Base-by-base conservation (phyloP, 1,140 invertebrate genomes). In the Lethocerus indicus region DNA sequence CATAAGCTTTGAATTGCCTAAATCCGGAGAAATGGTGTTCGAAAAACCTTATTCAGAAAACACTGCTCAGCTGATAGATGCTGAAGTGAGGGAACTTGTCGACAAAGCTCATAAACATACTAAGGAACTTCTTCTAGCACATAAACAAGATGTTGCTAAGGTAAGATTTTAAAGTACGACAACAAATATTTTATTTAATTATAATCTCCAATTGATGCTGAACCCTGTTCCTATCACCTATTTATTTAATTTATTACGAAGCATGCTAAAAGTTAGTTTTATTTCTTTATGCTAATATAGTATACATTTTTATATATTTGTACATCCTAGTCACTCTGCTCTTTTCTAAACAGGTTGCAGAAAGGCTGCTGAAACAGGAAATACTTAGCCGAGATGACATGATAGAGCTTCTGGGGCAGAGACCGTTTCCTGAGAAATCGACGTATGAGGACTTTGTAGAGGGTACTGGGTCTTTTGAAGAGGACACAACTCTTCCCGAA, bases 391-490 rank as follows among this genome's bases (percentile, higher is more conserved):
- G 96, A 52, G 89, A 97, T 26, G 95, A 98, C 60, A 97, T 99
- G 91, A 89, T 98, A 53, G 92, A 98, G 66, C 65, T 99, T 5
- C 69, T 99, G 2, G 96, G 96, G 4, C 70, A 78, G 37, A 70
- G 96, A 57, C 96, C 96, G 0, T 99, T 99, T 77, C 81, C 83
- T 24, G 96, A 99, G 68, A 98, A 98, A 69, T 94, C 93, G 14
- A 98, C 95, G 4, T 99, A 99, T 63, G 96, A 99, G 70, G 87
- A 99, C 62, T 98, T 99, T 68, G 95, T 99, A 1, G 93, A 93
- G 69, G 95, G 94, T 1, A 99, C 96, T 13, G 95, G 95, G 16
- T 95, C 91, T 0, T 81, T 96, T 56, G 94, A 98, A 58, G 95
- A 98, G 66, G 88, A 98, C 59, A 97, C 93, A 0, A 70, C 75